phyloP scores from a whole-genome alignment of 2,797 vertebrate genomes.

The Pipistrellus pipistrellus region DNA sequence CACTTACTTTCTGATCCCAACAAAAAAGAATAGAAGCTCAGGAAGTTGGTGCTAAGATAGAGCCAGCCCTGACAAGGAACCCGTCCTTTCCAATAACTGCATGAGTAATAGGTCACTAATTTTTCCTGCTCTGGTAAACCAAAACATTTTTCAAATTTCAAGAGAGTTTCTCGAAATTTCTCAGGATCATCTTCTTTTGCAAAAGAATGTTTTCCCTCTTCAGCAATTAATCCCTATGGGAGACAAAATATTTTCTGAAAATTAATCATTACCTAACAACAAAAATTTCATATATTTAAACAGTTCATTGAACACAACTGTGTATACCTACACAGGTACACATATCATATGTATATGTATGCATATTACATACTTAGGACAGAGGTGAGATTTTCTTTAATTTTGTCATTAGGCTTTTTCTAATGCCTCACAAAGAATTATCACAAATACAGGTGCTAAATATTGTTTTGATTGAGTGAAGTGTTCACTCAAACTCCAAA shows the following conservation, averaged over 20 bases:
- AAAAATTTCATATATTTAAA: conserved; percentile 61
- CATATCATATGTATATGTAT: not conserved
- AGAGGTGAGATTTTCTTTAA: conserved; percentile 52
- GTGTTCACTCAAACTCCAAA: conserved; percentile 59
- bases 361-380: not conserved
- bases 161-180: conserved; percentile 95
- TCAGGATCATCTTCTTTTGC: conserved; percentile 96
- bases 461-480: conserved; percentile 42
- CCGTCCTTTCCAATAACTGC: conserved; percentile 98
- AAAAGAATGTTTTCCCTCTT: conserved; percentile 94
- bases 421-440: conserved; percentile 59
- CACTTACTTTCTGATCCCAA: conserved; percentile 96
- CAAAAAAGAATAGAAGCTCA: conserved; percentile 98
- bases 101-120: conserved; percentile 98
- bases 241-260: conserved; percentile 79
- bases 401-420: conserved; percentile 45
- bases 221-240: conserved; percentile 96
- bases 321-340: not conserved
- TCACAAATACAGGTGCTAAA: conserved; percentile 34
- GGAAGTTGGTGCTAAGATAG: conserved; percentile 98
- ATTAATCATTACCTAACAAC: conserved; percentile 57
- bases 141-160: conserved; percentile 98
- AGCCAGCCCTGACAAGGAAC: conserved; percentile 99
- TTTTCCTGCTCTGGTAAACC: conserved; percentile 95
- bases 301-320: conserved; percentile 37